These are phyloP conservation scores for Drosophila quasianomalipes DNA, from an alignment of 2,888 invertebrate genomes.

Conservation along the genomic window DNA sequence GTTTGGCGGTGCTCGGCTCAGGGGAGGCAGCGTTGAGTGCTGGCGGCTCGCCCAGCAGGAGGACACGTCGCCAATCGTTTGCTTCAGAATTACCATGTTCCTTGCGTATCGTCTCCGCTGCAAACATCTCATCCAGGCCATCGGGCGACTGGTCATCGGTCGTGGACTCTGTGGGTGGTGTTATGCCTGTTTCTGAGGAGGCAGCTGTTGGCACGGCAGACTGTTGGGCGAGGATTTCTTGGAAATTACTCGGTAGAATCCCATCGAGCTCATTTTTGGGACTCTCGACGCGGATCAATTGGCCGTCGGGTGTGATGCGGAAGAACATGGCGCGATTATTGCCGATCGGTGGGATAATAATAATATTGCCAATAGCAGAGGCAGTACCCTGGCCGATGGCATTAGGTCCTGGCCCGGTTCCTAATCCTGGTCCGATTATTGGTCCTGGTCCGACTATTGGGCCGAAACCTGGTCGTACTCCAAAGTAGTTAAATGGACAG, in stretches of 20 bases:
- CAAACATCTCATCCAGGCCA: conserved; percentile 53
- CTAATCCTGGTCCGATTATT: neutral
- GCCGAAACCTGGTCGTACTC: neutral
- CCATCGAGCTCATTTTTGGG: conserved; percentile 47
- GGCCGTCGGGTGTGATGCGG: conserved; percentile 66
- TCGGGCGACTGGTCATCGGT: conserved; percentile 45
- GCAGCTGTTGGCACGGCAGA: conserved; percentile 48
- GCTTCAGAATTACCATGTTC: conserved; percentile 58
- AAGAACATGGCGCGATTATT: conserved; percentile 56
- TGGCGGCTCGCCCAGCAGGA: conserved; percentile 66
- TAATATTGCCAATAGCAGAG: conserved; percentile 62
- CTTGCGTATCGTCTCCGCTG: conserved; percentile 32
- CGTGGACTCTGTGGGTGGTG: conserved; percentile 45
- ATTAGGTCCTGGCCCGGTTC: conserved; percentile 1
- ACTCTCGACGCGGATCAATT: conserved; percentile 56
- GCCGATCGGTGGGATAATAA: conserved; percentile 54
- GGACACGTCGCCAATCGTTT: conserved; percentile 69
- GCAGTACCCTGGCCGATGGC: conserved; percentile 24
- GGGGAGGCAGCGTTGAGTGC: conserved; percentile 3
- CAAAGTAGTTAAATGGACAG: conserved; percentile 41
- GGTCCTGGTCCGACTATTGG: neutral
- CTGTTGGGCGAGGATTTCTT: conserved; percentile 37
- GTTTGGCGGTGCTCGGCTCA: conserved; percentile 37
- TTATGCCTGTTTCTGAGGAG: conserved; percentile 42
- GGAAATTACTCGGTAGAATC: conserved; percentile 38